Percentiles rank a stretch among this genome's conserved stretches.
Evolutionary conservation across 2,797 vertebrate genomes (phyloP).

Genomic region (Hylomyscus alleni): DNA sequence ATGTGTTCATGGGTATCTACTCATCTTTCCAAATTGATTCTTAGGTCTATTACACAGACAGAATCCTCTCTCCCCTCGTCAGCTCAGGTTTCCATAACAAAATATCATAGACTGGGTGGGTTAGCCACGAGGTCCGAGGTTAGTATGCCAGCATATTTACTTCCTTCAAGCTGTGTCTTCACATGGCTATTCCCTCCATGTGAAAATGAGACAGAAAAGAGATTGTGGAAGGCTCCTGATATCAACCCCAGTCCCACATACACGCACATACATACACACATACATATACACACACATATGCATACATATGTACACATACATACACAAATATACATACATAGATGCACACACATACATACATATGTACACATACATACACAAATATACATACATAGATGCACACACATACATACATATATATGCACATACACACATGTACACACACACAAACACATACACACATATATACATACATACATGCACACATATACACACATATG

Average conservation of each 20-base stretch:
- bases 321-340: neutral
- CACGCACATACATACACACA: neutral
- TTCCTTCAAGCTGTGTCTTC: neutral
- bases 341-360: rapidly evolving
- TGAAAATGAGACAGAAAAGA: neutral
- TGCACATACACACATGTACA: rapidly evolving
- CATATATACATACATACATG: neutral
- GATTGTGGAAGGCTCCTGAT: neutral
- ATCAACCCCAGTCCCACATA: neutral
- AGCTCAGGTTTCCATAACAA: neutral
- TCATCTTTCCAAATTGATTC: neutral
- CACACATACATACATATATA: neutral
- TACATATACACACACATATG: neutral
- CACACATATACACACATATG: rapidly evolving
- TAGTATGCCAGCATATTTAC: neutral
- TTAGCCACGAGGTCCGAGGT: neutral
- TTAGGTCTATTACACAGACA: neutral
- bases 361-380: rapidly evolving
- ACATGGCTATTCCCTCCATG: neutral
- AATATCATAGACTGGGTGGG: neutral
- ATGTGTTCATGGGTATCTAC: neutral
- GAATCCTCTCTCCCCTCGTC: neutral
- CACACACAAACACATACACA: neutral
- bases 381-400: rapidly evolving
- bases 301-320: neutral